phyloP scores from a whole-genome alignment of 1,140 invertebrate species.

The Cydia pomonella region DNA sequence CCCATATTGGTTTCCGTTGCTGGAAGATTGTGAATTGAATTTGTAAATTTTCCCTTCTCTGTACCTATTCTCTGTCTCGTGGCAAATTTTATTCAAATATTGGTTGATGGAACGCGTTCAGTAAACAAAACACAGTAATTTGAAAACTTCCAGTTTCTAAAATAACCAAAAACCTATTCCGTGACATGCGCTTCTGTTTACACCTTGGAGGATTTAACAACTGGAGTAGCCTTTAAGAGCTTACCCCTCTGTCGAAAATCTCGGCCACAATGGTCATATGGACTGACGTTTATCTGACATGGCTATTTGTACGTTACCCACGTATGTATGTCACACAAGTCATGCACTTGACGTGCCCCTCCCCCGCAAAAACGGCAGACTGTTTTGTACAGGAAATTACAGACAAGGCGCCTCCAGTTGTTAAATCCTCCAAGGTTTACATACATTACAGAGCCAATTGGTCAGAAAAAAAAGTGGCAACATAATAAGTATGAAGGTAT shows the following conservation, averaged over 20 bases:
- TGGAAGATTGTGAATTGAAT: neutral
- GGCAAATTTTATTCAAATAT: neutral
- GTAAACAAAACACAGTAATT: conserved; percentile 6
- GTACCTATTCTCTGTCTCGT: neutral
- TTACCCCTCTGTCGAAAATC: no score
- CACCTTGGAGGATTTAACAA: no score
- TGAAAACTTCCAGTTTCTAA: neutral
- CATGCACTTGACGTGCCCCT: no score
- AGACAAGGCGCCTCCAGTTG: no score
- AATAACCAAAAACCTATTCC: neutral
- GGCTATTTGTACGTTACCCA: no score
- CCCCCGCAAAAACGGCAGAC: no score
- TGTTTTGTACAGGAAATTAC: no score
- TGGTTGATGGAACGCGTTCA: neutral
- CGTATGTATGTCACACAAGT: no score
- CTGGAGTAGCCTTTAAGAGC: no score
- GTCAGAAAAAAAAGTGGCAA: neutral
- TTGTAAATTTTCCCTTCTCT: neutral
- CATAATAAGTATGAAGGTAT: neutral
- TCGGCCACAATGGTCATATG: no score
- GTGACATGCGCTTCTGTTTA: neutral
- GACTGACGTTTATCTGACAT: no score
- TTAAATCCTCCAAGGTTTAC: no score
- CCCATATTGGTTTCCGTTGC: conserved; percentile 14
- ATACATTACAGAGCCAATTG: neutral